phyloP scores from a whole-genome alignment of 1,140 invertebrate species.

The Drosophila subpulchrella region DNA sequence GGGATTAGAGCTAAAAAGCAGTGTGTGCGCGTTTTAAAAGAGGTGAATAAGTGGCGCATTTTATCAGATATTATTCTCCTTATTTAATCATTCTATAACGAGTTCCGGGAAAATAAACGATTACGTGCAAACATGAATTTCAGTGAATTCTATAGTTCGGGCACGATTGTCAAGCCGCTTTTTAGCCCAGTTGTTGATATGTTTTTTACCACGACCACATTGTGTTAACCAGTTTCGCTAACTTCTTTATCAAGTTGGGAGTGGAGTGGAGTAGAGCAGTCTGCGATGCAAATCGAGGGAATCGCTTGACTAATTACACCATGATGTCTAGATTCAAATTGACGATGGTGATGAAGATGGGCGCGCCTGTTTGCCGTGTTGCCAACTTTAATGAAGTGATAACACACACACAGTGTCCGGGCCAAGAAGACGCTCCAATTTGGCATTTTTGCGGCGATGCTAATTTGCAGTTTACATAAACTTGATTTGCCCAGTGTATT shows the following conservation, averaged over 20 bases:
- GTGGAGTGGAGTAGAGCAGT: too few relatives aligned
- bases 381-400: slow-evolving; percentile 66
- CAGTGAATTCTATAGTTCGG: slow-evolving; percentile 17
- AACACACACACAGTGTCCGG: slow-evolving; percentile 17
- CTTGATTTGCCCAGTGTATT: slow-evolving; percentile 69
- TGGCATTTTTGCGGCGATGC: slow-evolving; percentile 8
- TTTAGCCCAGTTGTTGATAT: neutral
- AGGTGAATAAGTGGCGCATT: slow-evolving; percentile 3
- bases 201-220: neutral
- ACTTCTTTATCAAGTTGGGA: neutral
- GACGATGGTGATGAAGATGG: slow-evolving; percentile 19
- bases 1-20: neutral
- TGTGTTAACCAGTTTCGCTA: neutral
- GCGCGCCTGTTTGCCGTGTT: slow-evolving; percentile 39
- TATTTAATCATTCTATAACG: slow-evolving; percentile 6
- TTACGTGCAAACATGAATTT: slow-evolving; percentile 6
- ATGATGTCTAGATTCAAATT: slow-evolving; percentile 27
- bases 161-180: slow-evolving; percentile 8
- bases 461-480: slow-evolving; percentile 49
- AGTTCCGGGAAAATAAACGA: slow-evolving; percentile 4
- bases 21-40: slow-evolving; percentile 2
- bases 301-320: slow-evolving; percentile 23
- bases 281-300: slow-evolving; percentile 18
- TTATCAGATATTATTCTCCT: slow-evolving; percentile 1
- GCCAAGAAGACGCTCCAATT: slow-evolving; percentile 47